These are phyloP conservation scores for Chromis chromis DNA, from an alignment of 2,797 vertebrate genomes.

Conservation along the genomic window DNA sequence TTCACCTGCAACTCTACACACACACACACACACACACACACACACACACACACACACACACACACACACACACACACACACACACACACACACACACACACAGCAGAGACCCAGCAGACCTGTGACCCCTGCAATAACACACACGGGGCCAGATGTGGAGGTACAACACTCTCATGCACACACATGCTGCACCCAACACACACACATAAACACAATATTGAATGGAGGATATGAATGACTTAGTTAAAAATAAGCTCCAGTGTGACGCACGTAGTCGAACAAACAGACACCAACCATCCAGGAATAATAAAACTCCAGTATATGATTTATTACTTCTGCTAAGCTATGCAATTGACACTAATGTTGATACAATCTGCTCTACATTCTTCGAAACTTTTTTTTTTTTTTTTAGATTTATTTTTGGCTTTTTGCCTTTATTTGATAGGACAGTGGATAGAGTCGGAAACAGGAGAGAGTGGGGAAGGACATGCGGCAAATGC, in stretches of 20 bases:
- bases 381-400: no score
- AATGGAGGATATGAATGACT: background rate
- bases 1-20: constrained; percentile 77
- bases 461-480: no score
- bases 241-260: background rate
- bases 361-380: no score
- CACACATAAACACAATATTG: background rate
- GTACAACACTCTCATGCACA: background rate
- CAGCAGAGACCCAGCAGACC: constrained; percentile 46
- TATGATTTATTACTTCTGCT: no score
- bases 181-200: background rate
- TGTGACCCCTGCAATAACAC: constrained; percentile 52
- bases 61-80: constrained; percentile 11
- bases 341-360: no score
- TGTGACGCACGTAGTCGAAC: no score
- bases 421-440: no score
- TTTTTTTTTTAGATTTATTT: no score
- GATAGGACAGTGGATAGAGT: no score
- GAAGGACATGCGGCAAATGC: no score
- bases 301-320: no score
- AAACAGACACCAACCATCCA: no score
- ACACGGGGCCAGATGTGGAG: constrained; percentile 60
- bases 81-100: constrained; percentile 32
- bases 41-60: constrained; percentile 24
- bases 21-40: constrained; percentile 34